Evolutionary conservation across 2,113 vertebrate genomes (phyloP).

Genomic region (Salvator merianae): DNA sequence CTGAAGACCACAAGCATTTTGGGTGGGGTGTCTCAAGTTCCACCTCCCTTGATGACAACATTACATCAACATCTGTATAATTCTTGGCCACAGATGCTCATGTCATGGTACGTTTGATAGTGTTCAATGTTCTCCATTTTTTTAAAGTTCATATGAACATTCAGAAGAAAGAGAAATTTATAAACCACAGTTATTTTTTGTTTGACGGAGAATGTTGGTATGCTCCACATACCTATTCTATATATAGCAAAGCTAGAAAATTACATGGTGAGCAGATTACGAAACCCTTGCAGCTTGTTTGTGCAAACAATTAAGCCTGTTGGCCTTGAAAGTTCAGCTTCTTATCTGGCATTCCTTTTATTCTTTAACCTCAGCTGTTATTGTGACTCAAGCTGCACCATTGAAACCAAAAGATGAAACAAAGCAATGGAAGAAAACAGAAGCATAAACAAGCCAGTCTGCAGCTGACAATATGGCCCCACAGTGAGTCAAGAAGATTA

Average conservation of each 20-base stretch:
- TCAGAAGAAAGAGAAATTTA: neutral
- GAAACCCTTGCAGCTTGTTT: neutral
- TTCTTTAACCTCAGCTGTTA: neutral
- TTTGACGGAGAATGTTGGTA: neutral
- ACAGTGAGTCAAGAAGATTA: neutral
- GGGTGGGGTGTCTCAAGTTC: too few species aligned
- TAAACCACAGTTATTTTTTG: neutral
- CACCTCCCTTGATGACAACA: too few species aligned
- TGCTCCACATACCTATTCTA: neutral
- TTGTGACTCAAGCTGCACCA: neutral
- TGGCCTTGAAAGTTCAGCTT: neutral
- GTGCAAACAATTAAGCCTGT: neutral
- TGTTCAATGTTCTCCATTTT: neutral
- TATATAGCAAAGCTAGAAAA: neutral
- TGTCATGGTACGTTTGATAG: neutral
- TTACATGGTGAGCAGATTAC: slow-evolving; percentile 18
- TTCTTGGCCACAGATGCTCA: too few species aligned
- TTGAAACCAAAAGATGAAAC: neutral
- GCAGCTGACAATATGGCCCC: neutral
- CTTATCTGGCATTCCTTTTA: neutral
- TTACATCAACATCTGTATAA: too few species aligned
- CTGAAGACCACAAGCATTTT: too few species aligned
- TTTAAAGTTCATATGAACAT: neutral
- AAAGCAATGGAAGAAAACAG: neutral
- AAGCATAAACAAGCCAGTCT: neutral